phyloP scores from a whole-genome alignment of 64 coral and sea anemone genomes.

The Montipora cactus region DNA sequence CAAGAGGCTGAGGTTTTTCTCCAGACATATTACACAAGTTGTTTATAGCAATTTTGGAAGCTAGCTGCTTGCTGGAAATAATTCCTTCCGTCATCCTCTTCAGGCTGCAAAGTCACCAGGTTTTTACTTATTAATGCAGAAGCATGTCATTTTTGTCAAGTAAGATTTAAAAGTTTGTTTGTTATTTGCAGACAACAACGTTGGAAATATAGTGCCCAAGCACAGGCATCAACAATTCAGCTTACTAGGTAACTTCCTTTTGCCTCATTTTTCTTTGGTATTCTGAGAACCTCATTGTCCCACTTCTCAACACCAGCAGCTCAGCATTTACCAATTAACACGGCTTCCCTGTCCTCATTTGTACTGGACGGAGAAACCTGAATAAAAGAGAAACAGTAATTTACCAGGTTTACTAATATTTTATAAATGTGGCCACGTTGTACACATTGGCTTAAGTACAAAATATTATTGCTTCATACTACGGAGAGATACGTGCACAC shows the following conservation, averaged over 20 bases:
- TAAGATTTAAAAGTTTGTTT: neutral
- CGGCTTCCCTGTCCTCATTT: neutral
- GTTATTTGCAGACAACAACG: constrained; percentile 4
- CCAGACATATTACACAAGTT: constrained; percentile 40
- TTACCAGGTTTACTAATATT: constrained; percentile 10
- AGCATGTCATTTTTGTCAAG: neutral
- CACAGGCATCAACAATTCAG: neutral
- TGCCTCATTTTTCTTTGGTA: constrained; percentile 7
- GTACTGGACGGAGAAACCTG: neutral
- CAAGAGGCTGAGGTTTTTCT: constrained; percentile 6
- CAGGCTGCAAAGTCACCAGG: constrained; percentile 68
- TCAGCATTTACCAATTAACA: constrained; percentile 33
- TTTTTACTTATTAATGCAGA: neutral
- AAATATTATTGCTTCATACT: constrained; percentile 2
- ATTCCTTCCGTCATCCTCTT: constrained; percentile 40
- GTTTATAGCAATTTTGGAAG: constrained; percentile 51
- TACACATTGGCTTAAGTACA: neutral
- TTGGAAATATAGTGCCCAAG: neutral
- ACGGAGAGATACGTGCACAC: constrained; percentile 4
- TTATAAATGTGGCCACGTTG: neutral
- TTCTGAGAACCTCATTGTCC: constrained; percentile 31
- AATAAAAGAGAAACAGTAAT: neutral
- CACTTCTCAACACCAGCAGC: constrained; percentile 16
- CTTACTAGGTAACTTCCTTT: constrained; percentile 7
- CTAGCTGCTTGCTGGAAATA: constrained; percentile 29